These are phyloP conservation scores for Drosophila atripex DNA, from an alignment of 2,888 invertebrate genomes.

Conservation along the genomic window DNA sequence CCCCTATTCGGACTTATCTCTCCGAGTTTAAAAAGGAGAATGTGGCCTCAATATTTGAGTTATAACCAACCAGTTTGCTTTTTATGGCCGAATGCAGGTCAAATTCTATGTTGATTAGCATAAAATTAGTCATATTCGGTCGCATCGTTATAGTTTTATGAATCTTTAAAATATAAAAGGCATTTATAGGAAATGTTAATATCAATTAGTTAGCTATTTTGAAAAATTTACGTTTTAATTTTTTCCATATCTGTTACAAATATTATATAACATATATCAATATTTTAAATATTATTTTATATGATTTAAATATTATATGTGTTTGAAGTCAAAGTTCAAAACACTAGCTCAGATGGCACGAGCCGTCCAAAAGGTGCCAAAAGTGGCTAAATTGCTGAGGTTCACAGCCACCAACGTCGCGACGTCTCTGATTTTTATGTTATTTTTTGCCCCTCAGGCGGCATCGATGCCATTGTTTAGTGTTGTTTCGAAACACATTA, in stretches of 20 bases:
- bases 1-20: slow-evolving; percentile 11
- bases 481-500: slow-evolving; percentile 43
- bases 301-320: neutral
- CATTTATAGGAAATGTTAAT: slow-evolving; percentile 1
- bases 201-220: neutral
- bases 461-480: slow-evolving; percentile 32
- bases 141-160: slow-evolving; percentile 2
- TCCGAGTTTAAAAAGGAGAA: slow-evolving; percentile 7
- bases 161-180: slow-evolving; percentile 1
- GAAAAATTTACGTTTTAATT: no score
- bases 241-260: no score
- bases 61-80: slow-evolving; percentile 27
- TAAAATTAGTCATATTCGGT: slow-evolving; percentile 16
- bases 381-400: slow-evolving; percentile 56
- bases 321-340: slow-evolving; percentile 46
- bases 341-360: slow-evolving; percentile 53
- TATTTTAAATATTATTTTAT: no score
- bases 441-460: slow-evolving; percentile 34
- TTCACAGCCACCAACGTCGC: slow-evolving; percentile 25
- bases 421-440: slow-evolving; percentile 22
- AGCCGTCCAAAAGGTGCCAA: slow-evolving; percentile 65
- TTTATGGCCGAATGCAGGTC: slow-evolving; percentile 26
- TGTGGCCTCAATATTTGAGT: slow-evolving; percentile 31
- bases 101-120: slow-evolving; percentile 25
- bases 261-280: no score